Percentiles rank a stretch among this genome's conserved stretches.
Evolutionary conservation across 2,113 vertebrate genomes (phyloP).

Genomic region (Otolemur garnettii): DNA sequence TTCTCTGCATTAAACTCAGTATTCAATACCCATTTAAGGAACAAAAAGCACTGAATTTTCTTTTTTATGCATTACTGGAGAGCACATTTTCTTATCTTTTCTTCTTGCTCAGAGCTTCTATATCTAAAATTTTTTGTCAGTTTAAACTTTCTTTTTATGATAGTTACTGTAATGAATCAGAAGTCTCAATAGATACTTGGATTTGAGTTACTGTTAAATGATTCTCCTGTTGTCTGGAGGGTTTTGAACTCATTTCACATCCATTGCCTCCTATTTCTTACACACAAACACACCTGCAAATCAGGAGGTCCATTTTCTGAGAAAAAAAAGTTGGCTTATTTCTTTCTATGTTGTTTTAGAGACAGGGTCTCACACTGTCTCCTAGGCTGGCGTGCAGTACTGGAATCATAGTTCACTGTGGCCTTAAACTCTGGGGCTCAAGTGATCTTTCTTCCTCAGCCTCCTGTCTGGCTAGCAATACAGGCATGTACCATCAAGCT

Average conservation of each 20-base stretch:
- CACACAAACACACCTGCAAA: not conserved
- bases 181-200: slow-evolving; percentile 2
- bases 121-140: not conserved
- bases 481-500: no score
- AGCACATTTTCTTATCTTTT: slow-evolving; percentile 35
- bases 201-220: slow-evolving; percentile 30
- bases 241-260: slow-evolving; percentile 28
- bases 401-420: no score
- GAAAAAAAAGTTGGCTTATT: not conserved
- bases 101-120: not conserved
- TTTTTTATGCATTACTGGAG: not conserved
- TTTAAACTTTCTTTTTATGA: slow-evolving; percentile 36
- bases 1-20: slow-evolving; percentile 52
- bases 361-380: no score
- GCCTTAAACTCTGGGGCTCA: no score
- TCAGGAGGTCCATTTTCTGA: not conserved
- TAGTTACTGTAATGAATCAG: not conserved
- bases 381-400: no score
- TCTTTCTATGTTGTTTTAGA: no score
- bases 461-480: no score
- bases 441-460: no score
- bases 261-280: not conserved
- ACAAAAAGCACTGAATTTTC: not conserved
- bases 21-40: slow-evolving; percentile 19
- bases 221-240: not conserved